These are phyloP conservation scores for Nannospalax galili DNA, from an alignment of 2,113 vertebrate species.

Conservation along the genomic window DNA sequence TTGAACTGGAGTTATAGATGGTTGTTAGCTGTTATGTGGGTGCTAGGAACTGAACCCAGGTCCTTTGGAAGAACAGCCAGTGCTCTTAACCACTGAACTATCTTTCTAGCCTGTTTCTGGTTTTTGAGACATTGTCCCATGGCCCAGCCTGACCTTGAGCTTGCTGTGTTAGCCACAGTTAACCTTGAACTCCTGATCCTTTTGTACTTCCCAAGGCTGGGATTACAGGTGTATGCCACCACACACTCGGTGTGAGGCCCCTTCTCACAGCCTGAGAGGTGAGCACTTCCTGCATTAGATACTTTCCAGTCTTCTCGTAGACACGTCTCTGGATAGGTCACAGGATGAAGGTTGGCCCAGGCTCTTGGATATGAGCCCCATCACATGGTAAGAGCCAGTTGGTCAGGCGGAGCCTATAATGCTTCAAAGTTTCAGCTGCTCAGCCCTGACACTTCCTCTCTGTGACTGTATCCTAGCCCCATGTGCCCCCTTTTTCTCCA, in stretches of 20 bases:
- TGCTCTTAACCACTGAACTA: too few relatives aligned
- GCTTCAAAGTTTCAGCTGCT: accelerated
- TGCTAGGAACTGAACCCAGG: too few relatives aligned
- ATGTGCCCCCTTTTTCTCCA: accelerated
- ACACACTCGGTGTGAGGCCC: neutral
- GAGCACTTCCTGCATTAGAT: neutral
- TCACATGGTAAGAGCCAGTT: neutral
- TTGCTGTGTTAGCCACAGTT: too few relatives aligned
- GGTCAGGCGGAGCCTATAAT: accelerated
- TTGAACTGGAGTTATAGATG: too few relatives aligned
- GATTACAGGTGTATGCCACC: neutral
- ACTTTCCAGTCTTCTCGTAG: neutral
- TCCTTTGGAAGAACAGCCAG: too few relatives aligned
- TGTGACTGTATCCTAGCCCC: neutral
- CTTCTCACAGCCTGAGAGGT: neutral
- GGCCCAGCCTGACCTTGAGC: neutral
- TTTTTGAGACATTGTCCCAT: neutral
- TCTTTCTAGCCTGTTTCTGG: too few relatives aligned
- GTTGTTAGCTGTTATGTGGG: too few relatives aligned
- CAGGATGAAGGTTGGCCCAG: neutral
- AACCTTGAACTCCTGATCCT: neutral
- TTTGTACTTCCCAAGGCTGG: neutral
- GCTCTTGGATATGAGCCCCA: neutral
- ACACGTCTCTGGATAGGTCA: neutral
- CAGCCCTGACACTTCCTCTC: accelerated